Base-by-base conservation (phyloP, 2,888 invertebrate genomes). In the Dorcus hopei region DNA sequence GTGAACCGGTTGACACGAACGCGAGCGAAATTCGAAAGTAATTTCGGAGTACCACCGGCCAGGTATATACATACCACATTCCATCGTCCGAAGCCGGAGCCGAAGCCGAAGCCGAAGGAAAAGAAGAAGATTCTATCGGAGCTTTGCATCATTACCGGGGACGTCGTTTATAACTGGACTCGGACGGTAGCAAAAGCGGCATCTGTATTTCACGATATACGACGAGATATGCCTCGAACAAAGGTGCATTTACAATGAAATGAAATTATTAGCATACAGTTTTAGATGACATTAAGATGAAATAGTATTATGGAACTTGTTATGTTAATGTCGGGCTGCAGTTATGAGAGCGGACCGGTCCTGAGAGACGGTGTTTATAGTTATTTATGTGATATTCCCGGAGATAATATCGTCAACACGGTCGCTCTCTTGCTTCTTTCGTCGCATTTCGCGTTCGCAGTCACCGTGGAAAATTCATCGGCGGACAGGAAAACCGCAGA, bases 231-330 rank as follows among this genome's bases (percentile, higher is more conserved):
- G 72, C 73, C 40, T 59, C 65, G 72, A 74, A 76, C 75, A 76
- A 76, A 77, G 76, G 70, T 71, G 72, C 74, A 74, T 76, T 77
- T 69, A 74, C 77, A 74, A 72, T 69, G 73, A 73, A 74, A 75
- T 70, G 75, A 71, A 74, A 75, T 70, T 77, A 77, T 77, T 77
- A 77, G 75, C 77, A 77, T 77, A 77, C 71, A 72, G 73, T 76
- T 77, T 77, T 77, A 77, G 77, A 78, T 78, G 77, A 77, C 77
- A 76, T 73, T 73, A 71, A 73, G 75, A 79, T 78, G 79, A 79
- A 78, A 78, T 78, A 78, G 69, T 70, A 72, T 70, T 72, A 73
- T 74, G 72, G 71, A 76, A 78, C 78, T 75, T 73, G 79, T 78
- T 79, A 79, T 78, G 79, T 71, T 78, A 79, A 79, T 79, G 65